Percentiles rank a stretch among this genome's conserved stretches.
phyloP scores from a whole-genome alignment of 2,797 vertebrate species.

The Triplophysa bombifrons region DNA sequence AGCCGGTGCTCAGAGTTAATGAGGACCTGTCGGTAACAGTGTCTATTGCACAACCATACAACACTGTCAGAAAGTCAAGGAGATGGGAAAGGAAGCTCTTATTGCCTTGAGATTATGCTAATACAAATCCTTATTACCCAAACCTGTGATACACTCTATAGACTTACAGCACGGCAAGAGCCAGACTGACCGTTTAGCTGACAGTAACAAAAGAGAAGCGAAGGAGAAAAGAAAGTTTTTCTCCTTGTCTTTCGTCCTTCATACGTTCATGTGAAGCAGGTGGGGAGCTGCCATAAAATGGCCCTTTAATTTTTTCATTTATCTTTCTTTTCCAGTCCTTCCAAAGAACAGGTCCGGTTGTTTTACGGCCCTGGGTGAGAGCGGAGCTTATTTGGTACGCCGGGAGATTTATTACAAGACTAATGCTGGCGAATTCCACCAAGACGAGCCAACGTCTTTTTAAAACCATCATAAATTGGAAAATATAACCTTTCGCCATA shows the following conservation, averaged over 20 bases:
- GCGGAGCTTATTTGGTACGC: conserved; percentile 73
- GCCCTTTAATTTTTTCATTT: conserved; percentile 73
- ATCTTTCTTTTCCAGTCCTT: conserved; percentile 62
- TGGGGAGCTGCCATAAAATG: conserved; percentile 71
- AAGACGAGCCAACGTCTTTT: conserved; percentile 13
- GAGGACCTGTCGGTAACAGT: conserved; percentile 53
- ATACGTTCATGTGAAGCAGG: conserved; percentile 63
- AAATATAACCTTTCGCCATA: background rate
- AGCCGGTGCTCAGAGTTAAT: conserved; percentile 46
- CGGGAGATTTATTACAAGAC: conserved; percentile 74
- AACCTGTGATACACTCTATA: conserved; percentile 29
- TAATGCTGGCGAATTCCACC: conserved; percentile 64
- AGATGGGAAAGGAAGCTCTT: conserved; percentile 42
- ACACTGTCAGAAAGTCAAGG: conserved; percentile 50
- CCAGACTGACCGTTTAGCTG: conserved; percentile 36
- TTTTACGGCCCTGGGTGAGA: conserved; percentile 75
- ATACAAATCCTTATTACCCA: conserved; percentile 50
- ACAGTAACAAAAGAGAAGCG: conserved; percentile 30
- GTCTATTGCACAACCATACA: conserved; percentile 37
- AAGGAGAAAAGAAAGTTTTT: conserved; percentile 59
- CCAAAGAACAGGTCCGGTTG: conserved; percentile 57
- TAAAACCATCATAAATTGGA: conserved; percentile 12
- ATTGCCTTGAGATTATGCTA: conserved; percentile 52
- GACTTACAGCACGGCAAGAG: background rate
- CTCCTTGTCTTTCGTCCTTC: conserved; percentile 60